Evolutionary conservation across 2,797 vertebrate genomes (phyloP).

Genomic region (Ambastaia sidthimunki): DNA sequence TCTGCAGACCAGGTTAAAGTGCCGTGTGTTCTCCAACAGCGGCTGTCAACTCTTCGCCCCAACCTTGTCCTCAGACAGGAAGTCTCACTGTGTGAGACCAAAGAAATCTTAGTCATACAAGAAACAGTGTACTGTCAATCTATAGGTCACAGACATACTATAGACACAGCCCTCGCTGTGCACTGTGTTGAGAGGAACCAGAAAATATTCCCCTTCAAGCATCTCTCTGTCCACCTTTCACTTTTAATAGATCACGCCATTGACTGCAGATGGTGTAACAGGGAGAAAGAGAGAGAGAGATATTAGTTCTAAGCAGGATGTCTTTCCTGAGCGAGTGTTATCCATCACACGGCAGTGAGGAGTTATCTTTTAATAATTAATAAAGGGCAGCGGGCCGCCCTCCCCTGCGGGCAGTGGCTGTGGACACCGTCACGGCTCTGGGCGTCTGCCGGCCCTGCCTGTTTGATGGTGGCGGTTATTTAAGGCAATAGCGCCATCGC

Average conservation of each 20-base stretch:
- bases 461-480: slow-evolving; percentile 79
- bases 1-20: slow-evolving; percentile 4
- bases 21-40: slow-evolving; percentile 28
- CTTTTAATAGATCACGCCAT: slow-evolving; percentile 34
- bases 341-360: slow-evolving; percentile 59
- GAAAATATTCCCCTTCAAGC: background rate
- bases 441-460: slow-evolving; percentile 60
- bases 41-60: slow-evolving; percentile 10
- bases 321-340: slow-evolving; percentile 45
- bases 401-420: slow-evolving; percentile 61
- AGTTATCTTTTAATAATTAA: slow-evolving; percentile 90
- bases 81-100: slow-evolving; percentile 21
- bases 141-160: slow-evolving; percentile 24
- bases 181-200: background rate
- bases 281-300: slow-evolving; percentile 31
- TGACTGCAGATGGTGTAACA: slow-evolving; percentile 14
- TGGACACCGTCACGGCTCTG: slow-evolving; percentile 54
- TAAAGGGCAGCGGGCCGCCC: slow-evolving; percentile 81
- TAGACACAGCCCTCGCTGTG: background rate
- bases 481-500: slow-evolving; percentile 84
- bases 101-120: slow-evolving; percentile 31
- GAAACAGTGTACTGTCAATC: slow-evolving; percentile 38
- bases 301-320: slow-evolving; percentile 40
- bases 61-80: background rate
- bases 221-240: background rate